Conservation (phyloP, 2,888 invertebrate species). For the Tridacna crocea region DNA sequence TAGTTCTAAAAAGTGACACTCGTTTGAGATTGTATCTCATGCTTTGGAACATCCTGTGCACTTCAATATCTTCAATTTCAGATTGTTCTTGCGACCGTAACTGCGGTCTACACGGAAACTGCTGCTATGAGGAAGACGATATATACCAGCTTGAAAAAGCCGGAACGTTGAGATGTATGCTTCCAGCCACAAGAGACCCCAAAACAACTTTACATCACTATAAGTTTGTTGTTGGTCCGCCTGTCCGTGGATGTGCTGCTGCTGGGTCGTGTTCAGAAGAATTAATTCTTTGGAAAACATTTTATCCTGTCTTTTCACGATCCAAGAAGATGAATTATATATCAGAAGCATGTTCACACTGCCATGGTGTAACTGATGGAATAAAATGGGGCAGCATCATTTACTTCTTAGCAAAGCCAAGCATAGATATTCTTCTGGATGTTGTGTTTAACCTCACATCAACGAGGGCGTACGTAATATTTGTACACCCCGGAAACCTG, state of each 20-base stretch:
- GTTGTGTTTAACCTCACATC: too few species aligned
- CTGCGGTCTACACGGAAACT: neutral
- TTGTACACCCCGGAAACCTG: too few species aligned
- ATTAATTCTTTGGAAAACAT: neutral
- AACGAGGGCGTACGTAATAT: too few species aligned
- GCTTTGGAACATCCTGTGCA: too few species aligned
- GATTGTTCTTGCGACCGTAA: neutral
- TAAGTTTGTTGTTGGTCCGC: neutral
- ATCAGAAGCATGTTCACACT: neutral
- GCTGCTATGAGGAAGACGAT: neutral
- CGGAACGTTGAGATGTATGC: neutral
- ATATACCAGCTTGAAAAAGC: neutral
- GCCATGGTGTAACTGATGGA: constrained; percentile 2
- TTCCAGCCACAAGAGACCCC: neutral
- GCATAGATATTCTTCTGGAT: too few species aligned
- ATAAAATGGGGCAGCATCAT: neutral
- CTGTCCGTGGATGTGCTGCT: neutral
- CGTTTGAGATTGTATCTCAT: too few species aligned
- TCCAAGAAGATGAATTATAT: neutral
- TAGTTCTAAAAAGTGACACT: too few species aligned
- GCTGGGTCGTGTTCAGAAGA: neutral
- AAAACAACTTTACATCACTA: neutral
- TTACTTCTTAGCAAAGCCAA: too few species aligned
- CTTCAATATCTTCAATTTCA: neutral
- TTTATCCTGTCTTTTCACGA: neutral